phyloP scores from a whole-genome alignment of 2,797 vertebrate genomes.

The Liparis tanakae region DNA sequence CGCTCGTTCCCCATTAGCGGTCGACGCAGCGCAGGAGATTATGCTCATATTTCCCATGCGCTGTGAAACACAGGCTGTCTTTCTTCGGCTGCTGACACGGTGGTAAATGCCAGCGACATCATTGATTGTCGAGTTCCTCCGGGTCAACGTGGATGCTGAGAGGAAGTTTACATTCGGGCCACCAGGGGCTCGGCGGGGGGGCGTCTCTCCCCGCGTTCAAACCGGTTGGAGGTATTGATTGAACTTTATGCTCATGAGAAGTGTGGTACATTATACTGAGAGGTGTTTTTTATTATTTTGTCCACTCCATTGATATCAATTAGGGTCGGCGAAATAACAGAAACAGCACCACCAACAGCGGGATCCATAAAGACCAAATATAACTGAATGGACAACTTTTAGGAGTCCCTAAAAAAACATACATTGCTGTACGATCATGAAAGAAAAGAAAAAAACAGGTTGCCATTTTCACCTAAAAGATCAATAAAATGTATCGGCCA shows the following conservation, averaged over 20 bases:
- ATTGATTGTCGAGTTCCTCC: constrained; percentile 30
- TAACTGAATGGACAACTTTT: constrained; percentile 4
- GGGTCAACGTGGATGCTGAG: constrained; percentile 20
- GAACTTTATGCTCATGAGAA: constrained; percentile 4
- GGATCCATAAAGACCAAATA: neutral
- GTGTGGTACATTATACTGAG: neutral
- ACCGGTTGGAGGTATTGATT: neutral
- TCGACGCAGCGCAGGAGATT: constrained; percentile 62
- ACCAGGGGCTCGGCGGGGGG: neutral
- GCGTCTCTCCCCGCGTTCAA: neutral
- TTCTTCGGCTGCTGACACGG: constrained; percentile 27
- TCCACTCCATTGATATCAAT: neutral
- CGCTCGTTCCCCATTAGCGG: constrained; percentile 67
- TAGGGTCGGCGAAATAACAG: neutral
- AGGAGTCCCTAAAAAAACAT: neutral
- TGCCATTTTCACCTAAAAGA: neutral
- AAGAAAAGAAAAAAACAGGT: neutral
- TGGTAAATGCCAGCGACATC: constrained; percentile 54
- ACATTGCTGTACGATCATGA: neutral
- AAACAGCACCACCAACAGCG: neutral
- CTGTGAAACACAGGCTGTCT: constrained; percentile 34
- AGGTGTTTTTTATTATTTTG: neutral
- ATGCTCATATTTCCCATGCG: constrained; percentile 48
- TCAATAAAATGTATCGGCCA: neutral
- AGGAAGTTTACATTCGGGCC: neutral